Evolutionary conservation across 1,140 invertebrate genomes (phyloP), one percentile per base, ranked within the genome.

Genomic region (Papilio polyxenes): DNA sequence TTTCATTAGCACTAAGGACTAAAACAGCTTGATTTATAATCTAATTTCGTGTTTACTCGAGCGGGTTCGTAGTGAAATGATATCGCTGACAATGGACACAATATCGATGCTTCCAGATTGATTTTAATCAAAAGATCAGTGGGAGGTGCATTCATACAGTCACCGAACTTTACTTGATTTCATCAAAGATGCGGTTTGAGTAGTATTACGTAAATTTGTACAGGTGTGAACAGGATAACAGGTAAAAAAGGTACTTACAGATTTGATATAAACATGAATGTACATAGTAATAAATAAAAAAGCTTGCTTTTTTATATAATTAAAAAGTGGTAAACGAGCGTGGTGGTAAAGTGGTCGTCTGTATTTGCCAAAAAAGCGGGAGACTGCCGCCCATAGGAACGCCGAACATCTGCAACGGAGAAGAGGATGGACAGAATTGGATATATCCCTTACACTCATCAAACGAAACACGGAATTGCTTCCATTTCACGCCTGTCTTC

Each of bases 61-160:
- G 62, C 62, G 10, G 23, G 31, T 40, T 37, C 23, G 65, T 72
- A 72, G 65, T 72, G 31, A 31, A 37, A 37, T 59, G n/a, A 59
- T 72, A 72, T 72, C 31, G 31, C 65, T 69, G 11, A 72, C 65
- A 72, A 72, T 72, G 13, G 65, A 72, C 65, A 72, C 65, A 72
- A 72, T 72, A 72, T 72, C 65, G 65, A 72, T 72, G 65, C 65
- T 17, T 72, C 9, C 11, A 72, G 65, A 72, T 72, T 72, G 65
- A 72, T 72, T 72, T 40, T 13, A 72, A 72, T 72, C 31, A 40
- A 72, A 72, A 72, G 65, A 72, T 72, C 65, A 72, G 65, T 72
- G 65, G 65, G 65, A 37, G 65, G 65, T 37, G 31, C 11, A 31
- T 6, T 56, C 53, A 56, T 17, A 72, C 11, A 31, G 62, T 9